These are phyloP conservation scores for Melanaphis sacchari DNA, from an alignment of 1,140 invertebrate species.

Conservation along the genomic window DNA sequence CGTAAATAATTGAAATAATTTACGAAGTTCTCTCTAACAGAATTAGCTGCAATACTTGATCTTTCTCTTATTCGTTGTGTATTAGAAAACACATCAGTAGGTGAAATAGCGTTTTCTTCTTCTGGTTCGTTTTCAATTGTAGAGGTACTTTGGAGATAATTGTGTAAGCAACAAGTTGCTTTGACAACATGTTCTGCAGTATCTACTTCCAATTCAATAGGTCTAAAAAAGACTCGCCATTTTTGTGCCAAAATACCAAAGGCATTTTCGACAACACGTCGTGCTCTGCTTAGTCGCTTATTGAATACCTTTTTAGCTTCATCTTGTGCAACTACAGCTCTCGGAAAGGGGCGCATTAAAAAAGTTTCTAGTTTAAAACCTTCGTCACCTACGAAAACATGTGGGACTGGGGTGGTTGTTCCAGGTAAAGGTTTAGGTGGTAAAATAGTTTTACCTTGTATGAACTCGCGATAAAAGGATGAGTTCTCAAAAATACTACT, in stretches of 20 bases:
- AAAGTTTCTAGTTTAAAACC: neutral
- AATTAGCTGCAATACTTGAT: constrained; percentile 29
- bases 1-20: constrained; percentile 40
- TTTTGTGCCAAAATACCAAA: constrained; percentile 42
- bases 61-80: constrained; percentile 28
- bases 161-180: constrained; percentile 24
- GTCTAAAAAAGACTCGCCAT: too few relatives aligned
- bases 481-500: constrained; percentile 51
- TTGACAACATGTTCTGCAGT: constrained; percentile 12
- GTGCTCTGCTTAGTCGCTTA: constrained; percentile 17
- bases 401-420: constrained; percentile 58
- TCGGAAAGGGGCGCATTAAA: neutral
- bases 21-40: constrained; percentile 36
- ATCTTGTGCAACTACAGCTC: constrained; percentile 19
- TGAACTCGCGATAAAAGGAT: constrained; percentile 29
- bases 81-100: neutral
- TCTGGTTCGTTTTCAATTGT: constrained; percentile 19
- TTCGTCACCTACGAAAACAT: constrained; percentile 48
- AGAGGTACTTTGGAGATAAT: constrained; percentile 33
- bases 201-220: constrained; percentile 11
- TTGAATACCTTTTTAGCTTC: constrained; percentile 27
- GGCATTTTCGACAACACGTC: constrained; percentile 46
- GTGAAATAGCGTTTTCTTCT: neutral
- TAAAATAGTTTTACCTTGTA: constrained; percentile 40
- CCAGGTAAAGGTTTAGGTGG: constrained; percentile 57